A percentile compares a stretch with the other conserved stretches of the same genome.
Evolutionary conservation across 2,888 invertebrate species (phyloP).

Genomic region (Clivina fossor): DNA sequence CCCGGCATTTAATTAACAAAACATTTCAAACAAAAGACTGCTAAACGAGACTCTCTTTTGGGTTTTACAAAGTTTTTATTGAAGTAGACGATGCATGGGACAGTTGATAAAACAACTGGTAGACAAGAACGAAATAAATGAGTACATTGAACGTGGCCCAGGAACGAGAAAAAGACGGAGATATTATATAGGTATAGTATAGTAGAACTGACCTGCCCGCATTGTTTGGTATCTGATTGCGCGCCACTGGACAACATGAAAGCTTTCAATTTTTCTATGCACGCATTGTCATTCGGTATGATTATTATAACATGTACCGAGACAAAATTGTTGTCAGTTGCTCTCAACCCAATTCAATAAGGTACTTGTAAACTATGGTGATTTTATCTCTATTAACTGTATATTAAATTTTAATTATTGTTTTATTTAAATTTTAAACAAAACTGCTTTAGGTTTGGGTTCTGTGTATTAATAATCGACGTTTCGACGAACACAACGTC

Average conservation of each 20-base stretch:
- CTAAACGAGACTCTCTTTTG: slow-evolving; percentile 20
- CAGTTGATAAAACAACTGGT: slow-evolving; percentile 23
- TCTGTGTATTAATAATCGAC: too few relatives aligned
- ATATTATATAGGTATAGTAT: too few relatives aligned
- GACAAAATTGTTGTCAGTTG: too few relatives aligned
- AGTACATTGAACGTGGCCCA: not conserved
- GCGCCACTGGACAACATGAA: slow-evolving; percentile 29
- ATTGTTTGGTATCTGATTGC: slow-evolving; percentile 22
- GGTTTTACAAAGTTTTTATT: slow-evolving; percentile 27
- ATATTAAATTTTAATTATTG: too few relatives aligned
- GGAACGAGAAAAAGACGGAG: not conserved
- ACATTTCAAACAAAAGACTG: slow-evolving; percentile 20
- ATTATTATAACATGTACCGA: too few relatives aligned
- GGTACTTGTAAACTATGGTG: too few relatives aligned
- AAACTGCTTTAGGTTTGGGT: too few relatives aligned
- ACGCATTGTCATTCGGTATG: slow-evolving; percentile 11
- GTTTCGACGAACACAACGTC: too few relatives aligned
- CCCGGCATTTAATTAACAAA: slow-evolving; percentile 20
- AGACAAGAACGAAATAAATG: not conserved
- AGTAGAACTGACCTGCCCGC: slow-evolving; percentile 26
- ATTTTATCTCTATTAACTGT: too few relatives aligned
- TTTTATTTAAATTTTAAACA: too few relatives aligned
- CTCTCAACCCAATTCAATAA: too few relatives aligned
- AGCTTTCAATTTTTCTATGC: slow-evolving; percentile 24
- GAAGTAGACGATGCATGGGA: slow-evolving; percentile 19